Base-by-base conservation (phyloP, 1,140 invertebrate genomes). In the Chrysoperla carnea region DNA sequence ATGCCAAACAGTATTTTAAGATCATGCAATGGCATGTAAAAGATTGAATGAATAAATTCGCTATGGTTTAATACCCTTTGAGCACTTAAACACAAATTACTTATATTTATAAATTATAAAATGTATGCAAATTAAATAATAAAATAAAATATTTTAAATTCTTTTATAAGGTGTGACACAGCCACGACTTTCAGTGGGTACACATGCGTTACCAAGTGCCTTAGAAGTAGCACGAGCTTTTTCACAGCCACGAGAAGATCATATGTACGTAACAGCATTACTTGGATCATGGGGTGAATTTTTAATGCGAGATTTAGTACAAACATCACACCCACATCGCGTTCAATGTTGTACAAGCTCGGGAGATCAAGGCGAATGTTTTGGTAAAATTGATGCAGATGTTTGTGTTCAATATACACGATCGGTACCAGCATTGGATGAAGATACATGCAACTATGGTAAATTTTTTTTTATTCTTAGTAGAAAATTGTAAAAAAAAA, bases 221-320 rank as follows among this genome's bases (percentile, higher is more conserved):
- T 52, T 67, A 31, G 62, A 70, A 8, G 66, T 70, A 3, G 59
- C 69, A 44, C 50, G 55, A 13, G 58, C 65, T 2, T 57, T 66
- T 6, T 52, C 53, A 28, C 62, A 58, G 44, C 52, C 55, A 46
- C 60, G 50, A 14, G 56, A 48, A 36, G 62, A 69, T 9, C 79
- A 83, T 54, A 76, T 78, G 47, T 78, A 74, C 39, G 70, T 84
- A 13, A 90, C 82, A 12, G 79, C 81, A 45, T 64, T 91, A 44
- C 62, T 85, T 11, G 82, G 83, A 0, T 72, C 81, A 8, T 89
- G 85, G 81, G 78, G 81, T 14, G 80, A 89, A 52, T 62, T 90
- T 36, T 48, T 89, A 6, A 70, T 81, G 39, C 76, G 83, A 41
- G 87, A 91, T 54, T 66, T 90, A 12, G 73, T 78, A 0, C 69